Conservation (phyloP, 2,113 vertebrate genomes). For the Spilogale gracilis region DNA sequence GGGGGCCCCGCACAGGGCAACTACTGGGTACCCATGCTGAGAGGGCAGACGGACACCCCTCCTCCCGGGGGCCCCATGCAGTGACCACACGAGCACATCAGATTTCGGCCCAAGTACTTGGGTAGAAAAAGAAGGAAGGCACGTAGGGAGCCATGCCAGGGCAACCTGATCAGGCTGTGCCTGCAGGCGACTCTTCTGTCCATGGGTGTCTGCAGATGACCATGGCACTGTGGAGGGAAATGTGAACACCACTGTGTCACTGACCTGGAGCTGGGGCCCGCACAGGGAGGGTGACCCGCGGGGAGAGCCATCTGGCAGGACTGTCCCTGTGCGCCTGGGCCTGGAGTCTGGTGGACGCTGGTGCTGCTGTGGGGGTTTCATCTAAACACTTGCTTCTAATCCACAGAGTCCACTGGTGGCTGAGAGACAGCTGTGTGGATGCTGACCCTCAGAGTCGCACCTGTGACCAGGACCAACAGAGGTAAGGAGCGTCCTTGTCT, state of each 20-base stretch:
- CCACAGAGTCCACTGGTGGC: background rate
- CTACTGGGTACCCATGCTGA: fast-evolving
- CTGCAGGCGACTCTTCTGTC: fast-evolving
- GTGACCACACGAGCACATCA: background rate
- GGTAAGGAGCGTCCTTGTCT: conserved; percentile 10
- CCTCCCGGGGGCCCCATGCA: background rate
- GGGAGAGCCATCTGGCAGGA: fast-evolving
- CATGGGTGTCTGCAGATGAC: fast-evolving
- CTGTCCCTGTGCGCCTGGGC: fast-evolving
- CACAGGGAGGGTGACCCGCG: background rate
- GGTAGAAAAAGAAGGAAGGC: background rate
- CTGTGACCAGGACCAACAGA: fast-evolving
- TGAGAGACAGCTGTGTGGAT: background rate
- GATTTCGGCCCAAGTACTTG: background rate
- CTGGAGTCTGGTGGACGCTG: background rate
- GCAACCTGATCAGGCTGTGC: background rate
- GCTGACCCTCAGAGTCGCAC: fast-evolving
- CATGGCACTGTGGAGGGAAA: fast-evolving
- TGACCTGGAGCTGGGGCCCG: background rate
- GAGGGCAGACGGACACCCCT: background rate
- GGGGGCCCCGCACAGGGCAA: too few species aligned
- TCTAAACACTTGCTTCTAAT: background rate
- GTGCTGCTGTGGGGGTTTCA: fast-evolving
- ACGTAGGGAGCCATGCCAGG: fast-evolving
- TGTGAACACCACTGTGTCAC: fast-evolving